A percentile compares a stretch with the other conserved stretches of the same genome.
phyloP scores from a whole-genome alignment of 1,140 invertebrate genomes.

The Stenopsyche tienmushanensis region DNA sequence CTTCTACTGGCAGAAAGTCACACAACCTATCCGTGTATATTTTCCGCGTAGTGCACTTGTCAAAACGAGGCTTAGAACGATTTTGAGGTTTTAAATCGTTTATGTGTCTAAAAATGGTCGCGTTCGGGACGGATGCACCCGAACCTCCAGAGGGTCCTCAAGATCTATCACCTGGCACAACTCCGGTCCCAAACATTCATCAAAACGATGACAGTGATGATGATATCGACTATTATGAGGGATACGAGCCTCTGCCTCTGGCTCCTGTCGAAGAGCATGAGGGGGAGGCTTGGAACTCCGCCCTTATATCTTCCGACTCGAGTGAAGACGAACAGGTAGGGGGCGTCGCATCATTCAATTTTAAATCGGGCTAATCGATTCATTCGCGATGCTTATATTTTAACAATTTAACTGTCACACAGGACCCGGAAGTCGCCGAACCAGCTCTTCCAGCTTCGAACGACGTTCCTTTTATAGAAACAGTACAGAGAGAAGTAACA shows the following conservation, averaged over 20 bases:
- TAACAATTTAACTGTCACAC: no score
- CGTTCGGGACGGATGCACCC: slow-evolving; percentile 4
- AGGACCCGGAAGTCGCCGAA: neutral
- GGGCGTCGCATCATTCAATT: no score
- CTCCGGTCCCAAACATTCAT: slow-evolving; percentile 3
- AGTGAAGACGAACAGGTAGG: slow-evolving; percentile 34
- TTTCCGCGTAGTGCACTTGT: no score
- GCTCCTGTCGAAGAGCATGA: slow-evolving; percentile 32
- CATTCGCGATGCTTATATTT: no score
- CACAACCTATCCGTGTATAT: no score
- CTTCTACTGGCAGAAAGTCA: no score
- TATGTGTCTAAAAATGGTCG: no score
- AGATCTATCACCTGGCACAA: slow-evolving; percentile 8
- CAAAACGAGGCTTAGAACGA: no score
- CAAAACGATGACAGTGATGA: slow-evolving; percentile 20
- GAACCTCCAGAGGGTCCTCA: slow-evolving; percentile 31
- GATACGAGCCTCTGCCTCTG: slow-evolving; percentile 32
- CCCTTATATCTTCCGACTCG: slow-evolving; percentile 19
- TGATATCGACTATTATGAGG: slow-evolving; percentile 28
- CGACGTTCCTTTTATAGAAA: slow-evolving; percentile 49
- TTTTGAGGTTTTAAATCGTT: no score
- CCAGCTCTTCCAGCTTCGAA: slow-evolving; percentile 14
- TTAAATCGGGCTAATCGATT: no score
- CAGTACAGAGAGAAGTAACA: slow-evolving; percentile 48
- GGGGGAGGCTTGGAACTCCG: slow-evolving; percentile 18